Evolutionary conservation across 2,113 vertebrate species (phyloP), one percentile per base, ranked within the genome.

Genomic region (Nymphicus hollandicus): DNA sequence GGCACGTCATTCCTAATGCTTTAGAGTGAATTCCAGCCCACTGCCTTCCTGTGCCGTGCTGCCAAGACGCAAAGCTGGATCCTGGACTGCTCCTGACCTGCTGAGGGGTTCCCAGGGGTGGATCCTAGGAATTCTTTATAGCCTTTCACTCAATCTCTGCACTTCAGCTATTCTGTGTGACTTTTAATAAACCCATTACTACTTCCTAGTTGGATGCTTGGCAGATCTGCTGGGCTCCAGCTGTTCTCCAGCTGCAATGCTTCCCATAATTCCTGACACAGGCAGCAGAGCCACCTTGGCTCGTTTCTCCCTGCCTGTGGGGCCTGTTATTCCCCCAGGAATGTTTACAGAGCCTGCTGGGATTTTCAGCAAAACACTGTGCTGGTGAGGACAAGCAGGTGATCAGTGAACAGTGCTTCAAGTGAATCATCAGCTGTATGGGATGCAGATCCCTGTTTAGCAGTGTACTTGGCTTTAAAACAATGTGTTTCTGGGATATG

Each of bases 91-190:
- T 56, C 43, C 50, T 65, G 74, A 0, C 27, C 10, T 39, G 43
- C 23, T 25, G 0, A 5, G 19, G 27, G 47, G n/a, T 31, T 72
- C 25, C 0, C 0, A 24, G n/a, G 18, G n/a, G 6, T 35, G 31
- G 1, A 13, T 56, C 58, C 49, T 58, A 31, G 64, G 28, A 88
- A 53, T 37, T 20, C 64, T 84, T 52, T 46, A 50, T 23, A 29
- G 46, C 80, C 37, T 43, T 33, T 80, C 41, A 11, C 29, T 68
- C 20, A 14, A 31, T 25, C 37, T 66, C 70, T 84, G 84, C 63
- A 41, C 50, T 70, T 63, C 10, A 84, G 64, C 65, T 60, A 14
- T 84, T 35, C 66, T 28, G 46, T 28, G 18, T 58, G 53, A 65
- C 60, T 39, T 64, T 41, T 76, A 55, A 86, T 86, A 73, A 93